A percentile compares a stretch with the other conserved stretches of the same genome.
phyloP scores from a whole-genome alignment of 2,113 vertebrate genomes.

The Sisor rabdophorus region DNA sequence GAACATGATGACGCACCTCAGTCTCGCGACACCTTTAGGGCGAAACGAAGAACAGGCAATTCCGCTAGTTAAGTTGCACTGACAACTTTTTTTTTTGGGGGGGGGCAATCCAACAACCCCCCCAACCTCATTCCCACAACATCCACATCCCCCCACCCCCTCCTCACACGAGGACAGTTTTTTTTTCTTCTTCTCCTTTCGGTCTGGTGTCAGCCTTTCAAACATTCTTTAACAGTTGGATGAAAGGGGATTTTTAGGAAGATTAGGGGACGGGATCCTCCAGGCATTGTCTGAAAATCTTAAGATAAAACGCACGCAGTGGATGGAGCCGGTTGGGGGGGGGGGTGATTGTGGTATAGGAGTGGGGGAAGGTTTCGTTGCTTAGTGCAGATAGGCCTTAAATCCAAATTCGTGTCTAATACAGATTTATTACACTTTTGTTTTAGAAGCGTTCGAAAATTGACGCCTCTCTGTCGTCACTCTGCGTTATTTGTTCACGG shows the following conservation, averaged over 20 bases:
- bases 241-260: slow-evolving; percentile 99
- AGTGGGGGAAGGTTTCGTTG: slow-evolving; percentile 34
- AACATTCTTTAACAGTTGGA: slow-evolving; percentile 98
- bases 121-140: slow-evolving; percentile 47
- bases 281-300: slow-evolving; percentile 95
- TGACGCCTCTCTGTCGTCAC: not conserved
- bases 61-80: slow-evolving; percentile 92
- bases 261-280: slow-evolving; percentile 94
- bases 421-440: slow-evolving; percentile 52
- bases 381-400: slow-evolving; percentile 15
- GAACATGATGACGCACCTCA: not conserved
- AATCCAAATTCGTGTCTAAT: slow-evolving; percentile 43
- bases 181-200: slow-evolving; percentile 52
- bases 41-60: slow-evolving; percentile 86
- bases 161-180: slow-evolving; percentile 79
- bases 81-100: slow-evolving; percentile 62
- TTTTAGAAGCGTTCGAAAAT: slow-evolving; percentile 43
- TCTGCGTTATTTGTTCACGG: not conserved
- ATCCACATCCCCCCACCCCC: slow-evolving; percentile 67
- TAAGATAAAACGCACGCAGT: slow-evolving; percentile 80
- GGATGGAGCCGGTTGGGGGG: slow-evolving; percentile 63
- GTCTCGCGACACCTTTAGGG: slow-evolving; percentile 81
- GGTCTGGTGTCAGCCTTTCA: slow-evolving; percentile 93
- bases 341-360: slow-evolving; percentile 37
- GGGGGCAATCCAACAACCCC: slow-evolving; percentile 38